Percentiles rank a stretch among this genome's conserved stretches.
Conservation (phyloP, 2,888 invertebrate genomes). For the Ennomos quercinarius region DNA sequence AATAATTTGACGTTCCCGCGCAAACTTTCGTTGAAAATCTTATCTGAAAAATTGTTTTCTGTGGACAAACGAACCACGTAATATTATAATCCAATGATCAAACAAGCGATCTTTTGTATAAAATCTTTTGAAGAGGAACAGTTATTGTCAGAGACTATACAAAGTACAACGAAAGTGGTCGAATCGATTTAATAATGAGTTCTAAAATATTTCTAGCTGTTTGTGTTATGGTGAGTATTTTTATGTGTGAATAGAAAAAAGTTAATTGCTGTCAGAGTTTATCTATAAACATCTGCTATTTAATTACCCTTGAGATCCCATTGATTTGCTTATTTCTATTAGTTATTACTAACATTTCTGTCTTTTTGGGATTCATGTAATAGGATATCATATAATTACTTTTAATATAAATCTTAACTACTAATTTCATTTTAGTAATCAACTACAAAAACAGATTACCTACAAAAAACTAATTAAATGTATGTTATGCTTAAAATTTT, state of each 20-base stretch:
- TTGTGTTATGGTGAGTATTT: conserved; percentile 67
- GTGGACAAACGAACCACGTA: conserved; percentile 41
- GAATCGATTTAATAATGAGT: conserved; percentile 58
- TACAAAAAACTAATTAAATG: too few relatives aligned
- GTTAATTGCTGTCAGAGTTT: not conserved
- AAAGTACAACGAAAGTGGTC: conserved; percentile 44
- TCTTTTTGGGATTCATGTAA: too few relatives aligned
- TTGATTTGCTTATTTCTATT: too few relatives aligned
- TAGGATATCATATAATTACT: too few relatives aligned
- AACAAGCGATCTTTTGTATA: conserved; percentile 63
- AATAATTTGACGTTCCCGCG: too few relatives aligned
- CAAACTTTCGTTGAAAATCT: conserved; percentile 24
- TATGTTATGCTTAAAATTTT: too few relatives aligned
- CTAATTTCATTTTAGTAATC: too few relatives aligned
- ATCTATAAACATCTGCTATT: not conserved
- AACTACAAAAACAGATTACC: too few relatives aligned
- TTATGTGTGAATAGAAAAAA: conserved; percentile 10
- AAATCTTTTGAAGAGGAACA: conserved; percentile 49
- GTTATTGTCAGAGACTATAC: conserved; percentile 48
- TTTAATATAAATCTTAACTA: too few relatives aligned
- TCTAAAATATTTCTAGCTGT: conserved; percentile 65
- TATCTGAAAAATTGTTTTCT: conserved; percentile 69
- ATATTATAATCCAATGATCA: conserved; percentile 56
- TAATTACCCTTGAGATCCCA: too few relatives aligned
- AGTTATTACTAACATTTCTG: too few relatives aligned